Evolutionary conservation across 1,140 invertebrate genomes (phyloP).

Genomic region (Plectus sambesii): DNA sequence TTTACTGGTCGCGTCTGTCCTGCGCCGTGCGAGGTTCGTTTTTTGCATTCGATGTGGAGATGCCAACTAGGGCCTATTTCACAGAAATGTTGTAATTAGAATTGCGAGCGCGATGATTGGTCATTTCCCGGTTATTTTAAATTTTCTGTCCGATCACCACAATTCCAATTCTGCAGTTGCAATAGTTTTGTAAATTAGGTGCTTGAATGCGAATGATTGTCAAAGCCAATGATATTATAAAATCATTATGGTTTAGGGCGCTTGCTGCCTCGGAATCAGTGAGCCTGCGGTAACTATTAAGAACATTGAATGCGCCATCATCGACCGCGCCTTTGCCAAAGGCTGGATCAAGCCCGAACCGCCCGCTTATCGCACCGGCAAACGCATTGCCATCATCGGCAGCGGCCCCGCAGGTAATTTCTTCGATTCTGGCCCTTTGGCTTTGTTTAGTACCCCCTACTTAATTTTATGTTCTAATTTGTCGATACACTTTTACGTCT

Average conservation of each 20-base stretch:
- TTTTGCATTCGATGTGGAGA: conserved; percentile 1
- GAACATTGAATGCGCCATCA: conserved; percentile 93
- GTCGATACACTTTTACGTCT: no score
- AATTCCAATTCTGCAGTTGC: no score
- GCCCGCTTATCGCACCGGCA: conserved; percentile 61
- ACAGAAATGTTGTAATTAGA: no score
- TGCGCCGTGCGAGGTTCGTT: conserved; percentile 70
- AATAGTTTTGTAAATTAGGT: no score
- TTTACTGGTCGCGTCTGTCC: conserved; percentile 94
- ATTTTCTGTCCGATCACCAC: no score
- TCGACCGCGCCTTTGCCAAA: conserved; percentile 87
- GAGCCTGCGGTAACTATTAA: conserved; percentile 91
- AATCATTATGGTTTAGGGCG: conserved; percentile 53
- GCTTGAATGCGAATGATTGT: no score
- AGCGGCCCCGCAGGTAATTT: conserved; percentile 63
- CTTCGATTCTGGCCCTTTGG: no score
- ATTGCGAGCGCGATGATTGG: no score
- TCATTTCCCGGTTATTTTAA: no score
- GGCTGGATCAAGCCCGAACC: conserved; percentile 54
- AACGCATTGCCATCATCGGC: conserved; percentile 73
- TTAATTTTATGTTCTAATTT: no score
- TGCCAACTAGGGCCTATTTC: neutral
- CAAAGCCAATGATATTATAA: neutral
- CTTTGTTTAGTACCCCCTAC: no score
- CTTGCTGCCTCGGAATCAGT: conserved; percentile 86